phyloP scores from a whole-genome alignment of 1,140 invertebrate genomes.

The Tetramorium simillimum region DNA sequence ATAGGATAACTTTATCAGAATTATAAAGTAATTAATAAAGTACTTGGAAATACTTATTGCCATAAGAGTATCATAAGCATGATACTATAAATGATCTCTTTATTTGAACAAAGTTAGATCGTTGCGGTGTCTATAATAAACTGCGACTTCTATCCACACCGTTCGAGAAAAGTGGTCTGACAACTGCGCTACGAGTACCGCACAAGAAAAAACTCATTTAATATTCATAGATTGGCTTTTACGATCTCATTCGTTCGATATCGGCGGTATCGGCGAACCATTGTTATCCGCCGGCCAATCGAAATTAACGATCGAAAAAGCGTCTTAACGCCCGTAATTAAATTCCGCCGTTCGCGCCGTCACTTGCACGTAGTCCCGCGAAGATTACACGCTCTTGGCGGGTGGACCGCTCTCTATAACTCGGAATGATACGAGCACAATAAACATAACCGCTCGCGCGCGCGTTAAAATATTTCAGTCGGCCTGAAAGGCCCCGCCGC shows the following conservation, averaged over 20 bases:
- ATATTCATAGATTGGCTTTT: conserved; percentile 38
- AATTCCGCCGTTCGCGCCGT: neutral
- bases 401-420: neutral
- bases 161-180: neutral
- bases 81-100: neutral
- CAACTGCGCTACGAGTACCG: neutral
- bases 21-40: neutral
- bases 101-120: neutral
- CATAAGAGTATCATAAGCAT: no score
- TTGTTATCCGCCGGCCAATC: conserved; percentile 18
- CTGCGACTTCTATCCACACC: neutral
- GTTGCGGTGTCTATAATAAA: neutral
- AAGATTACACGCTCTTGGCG: conserved; percentile 10
- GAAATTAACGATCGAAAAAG: conserved; percentile 28
- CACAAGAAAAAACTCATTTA: conserved; percentile 6
- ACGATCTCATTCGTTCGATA: conserved; percentile 12
- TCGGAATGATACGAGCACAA: conserved; percentile 26
- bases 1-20: neutral
- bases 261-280: neutral
- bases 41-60: neutral
- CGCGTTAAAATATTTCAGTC: conserved; percentile 31
- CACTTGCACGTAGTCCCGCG: neutral
- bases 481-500: neutral
- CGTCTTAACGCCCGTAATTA: conserved; percentile 9
- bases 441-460: conserved; percentile 8